A percentile compares a stretch with the other conserved stretches of the same genome.
These are phyloP conservation scores for Endomychus coccineus DNA, from an alignment of 2,888 invertebrate species.

Conservation along the genomic window DNA sequence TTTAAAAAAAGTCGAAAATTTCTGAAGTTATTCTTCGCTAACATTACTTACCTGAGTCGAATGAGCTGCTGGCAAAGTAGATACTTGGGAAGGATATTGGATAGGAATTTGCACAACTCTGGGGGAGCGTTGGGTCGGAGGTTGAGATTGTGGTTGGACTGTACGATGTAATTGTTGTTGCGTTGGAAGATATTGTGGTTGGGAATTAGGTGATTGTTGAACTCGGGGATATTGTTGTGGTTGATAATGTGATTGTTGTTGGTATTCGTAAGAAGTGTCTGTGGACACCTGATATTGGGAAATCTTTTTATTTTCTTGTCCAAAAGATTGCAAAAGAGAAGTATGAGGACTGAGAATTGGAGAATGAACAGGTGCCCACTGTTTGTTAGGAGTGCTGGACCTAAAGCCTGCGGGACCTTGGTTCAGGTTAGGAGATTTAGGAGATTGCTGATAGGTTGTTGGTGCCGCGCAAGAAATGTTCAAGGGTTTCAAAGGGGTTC, in stretches of 20 bases:
- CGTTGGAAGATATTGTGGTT: constrained; percentile 13
- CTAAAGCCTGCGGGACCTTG: constrained; percentile 31
- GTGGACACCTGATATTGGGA: not conserved
- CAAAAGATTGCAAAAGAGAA: constrained; percentile 22
- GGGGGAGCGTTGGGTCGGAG: constrained; percentile 8
- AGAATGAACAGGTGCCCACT: constrained; percentile 46
- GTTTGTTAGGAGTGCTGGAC: constrained; percentile 38
- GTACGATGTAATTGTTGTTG: constrained; percentile 8
- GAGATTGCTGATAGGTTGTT: constrained; percentile 33
- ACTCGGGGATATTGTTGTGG: constrained; percentile 20
- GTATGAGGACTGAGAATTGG: constrained; percentile 33
- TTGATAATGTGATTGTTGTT: constrained; percentile 8
- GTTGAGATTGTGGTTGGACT: constrained; percentile 11
- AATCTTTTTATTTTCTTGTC: not conserved
- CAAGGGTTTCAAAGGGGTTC: constrained; percentile 29
- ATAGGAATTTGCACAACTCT: constrained; percentile 6
- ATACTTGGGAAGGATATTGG: constrained; percentile 24
- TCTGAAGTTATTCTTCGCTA: not conserved
- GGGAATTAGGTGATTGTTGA: constrained; percentile 15
- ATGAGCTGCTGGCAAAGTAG: constrained; percentile 20
- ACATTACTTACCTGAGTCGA: constrained; percentile 14
- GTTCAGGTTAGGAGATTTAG: constrained; percentile 40
- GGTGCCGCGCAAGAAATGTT: constrained; percentile 28
- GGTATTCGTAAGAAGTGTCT: not conserved
- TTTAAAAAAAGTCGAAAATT: too few species aligned